phyloP scores from a whole-genome alignment of 2,797 vertebrate genomes.

The Phalloptychus januarius region DNA sequence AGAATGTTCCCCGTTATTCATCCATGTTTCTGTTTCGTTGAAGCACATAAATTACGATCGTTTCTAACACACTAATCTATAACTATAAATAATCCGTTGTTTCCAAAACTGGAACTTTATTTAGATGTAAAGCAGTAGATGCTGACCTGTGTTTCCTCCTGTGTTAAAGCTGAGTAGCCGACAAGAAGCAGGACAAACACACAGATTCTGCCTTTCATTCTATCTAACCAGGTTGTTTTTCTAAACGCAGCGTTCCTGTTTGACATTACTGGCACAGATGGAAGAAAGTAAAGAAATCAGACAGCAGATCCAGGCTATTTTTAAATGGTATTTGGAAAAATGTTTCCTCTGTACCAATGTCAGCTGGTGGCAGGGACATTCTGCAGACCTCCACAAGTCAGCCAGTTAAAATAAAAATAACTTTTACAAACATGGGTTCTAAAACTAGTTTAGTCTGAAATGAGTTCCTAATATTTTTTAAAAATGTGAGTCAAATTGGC shows the following conservation, averaged over 20 bases:
- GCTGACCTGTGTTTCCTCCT: background rate
- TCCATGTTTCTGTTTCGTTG: background rate
- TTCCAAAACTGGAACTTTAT: background rate
- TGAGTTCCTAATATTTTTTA: too few relatives aligned
- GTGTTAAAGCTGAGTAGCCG: background rate
- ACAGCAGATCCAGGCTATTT: background rate
- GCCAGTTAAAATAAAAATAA: background rate
- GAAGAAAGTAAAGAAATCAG: background rate
- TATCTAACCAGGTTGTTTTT: background rate
- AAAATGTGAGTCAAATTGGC: background rate
- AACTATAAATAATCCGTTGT: background rate
- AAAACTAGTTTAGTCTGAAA: background rate
- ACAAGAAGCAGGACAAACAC: background rate
- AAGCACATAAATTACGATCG: background rate
- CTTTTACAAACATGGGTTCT: background rate
- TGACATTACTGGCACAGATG: background rate
- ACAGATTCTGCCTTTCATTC: background rate
- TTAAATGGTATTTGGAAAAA: background rate
- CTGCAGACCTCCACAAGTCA: background rate
- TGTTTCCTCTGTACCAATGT: background rate
- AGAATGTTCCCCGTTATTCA: background rate
- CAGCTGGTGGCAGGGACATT: background rate
- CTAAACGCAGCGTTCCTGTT: background rate
- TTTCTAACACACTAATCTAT: background rate
- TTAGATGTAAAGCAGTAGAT: background rate